Evolutionary conservation across 2,113 vertebrate species (phyloP), one percentile per base, ranked within the genome.

Genomic region (Coregonus clupeaformis): DNA sequence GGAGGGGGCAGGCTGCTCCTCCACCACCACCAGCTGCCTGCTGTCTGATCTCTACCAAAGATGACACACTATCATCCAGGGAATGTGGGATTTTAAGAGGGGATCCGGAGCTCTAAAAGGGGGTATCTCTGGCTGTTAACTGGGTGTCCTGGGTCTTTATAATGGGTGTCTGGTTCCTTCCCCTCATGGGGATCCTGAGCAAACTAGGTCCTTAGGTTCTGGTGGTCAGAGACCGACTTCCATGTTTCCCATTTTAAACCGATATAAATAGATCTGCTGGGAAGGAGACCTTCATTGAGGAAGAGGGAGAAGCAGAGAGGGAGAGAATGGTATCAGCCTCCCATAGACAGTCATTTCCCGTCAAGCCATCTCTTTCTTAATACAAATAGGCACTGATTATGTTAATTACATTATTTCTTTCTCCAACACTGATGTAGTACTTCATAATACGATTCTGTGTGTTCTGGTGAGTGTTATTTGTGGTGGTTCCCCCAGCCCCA

Each of bases 11-110:
- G 36, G 78, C 78, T 71, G 78, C 82, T 83, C 71, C 77, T 72
- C 85, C 69, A 71, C 76, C 77, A 79, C 80, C 66, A 77, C 71
- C 63, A 63, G 64, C 80, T 76, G 80, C 81, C 82, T 69, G 75
- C 78, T 83, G 81, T 82, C 85, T 89, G 78, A 89, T 88, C 83
- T 76, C 68, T 73, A 80, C 71, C 64, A 82, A 79, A 83, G 79
- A 85, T 89, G 86, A 88, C 82, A 78, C 74, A 73, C 79, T 85
- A 84, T 89, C 84, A 84, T 74, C 74, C 27, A 27, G 71, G 79
- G 84, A 84, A 76, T n/a, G n/a, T 74, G 69, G 32, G 29, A 78
- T 77, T 83, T 87, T 88, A 79, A 81, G 76, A 74, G 52, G 30
- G 78, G 76, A 83, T 81, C 70, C 74, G 60, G 27, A 74, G 59